Conservation (phyloP, 2,797 vertebrate genomes). For the Linurgus olivaceus region DNA sequence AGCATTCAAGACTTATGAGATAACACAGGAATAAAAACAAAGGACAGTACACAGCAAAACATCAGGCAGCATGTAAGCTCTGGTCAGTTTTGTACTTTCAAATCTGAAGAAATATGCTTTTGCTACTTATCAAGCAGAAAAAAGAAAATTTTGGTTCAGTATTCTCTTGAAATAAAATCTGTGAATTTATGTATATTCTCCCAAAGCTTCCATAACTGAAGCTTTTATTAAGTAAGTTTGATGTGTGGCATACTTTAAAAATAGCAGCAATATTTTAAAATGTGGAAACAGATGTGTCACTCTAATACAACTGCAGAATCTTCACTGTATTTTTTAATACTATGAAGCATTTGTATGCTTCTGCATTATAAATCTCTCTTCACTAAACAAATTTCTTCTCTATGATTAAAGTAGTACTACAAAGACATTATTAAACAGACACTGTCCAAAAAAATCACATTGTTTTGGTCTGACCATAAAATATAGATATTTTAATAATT, state of each 20-base stretch:
- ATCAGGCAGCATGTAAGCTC: background rate
- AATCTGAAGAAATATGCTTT: background rate
- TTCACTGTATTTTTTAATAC: conserved; percentile 2
- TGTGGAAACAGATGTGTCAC: conserved; percentile 27
- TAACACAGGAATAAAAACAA: background rate
- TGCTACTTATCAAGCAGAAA: background rate
- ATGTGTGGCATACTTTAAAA: conserved; percentile 21
- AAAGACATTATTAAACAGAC: background rate
- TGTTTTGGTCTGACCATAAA: background rate
- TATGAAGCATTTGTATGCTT: background rate
- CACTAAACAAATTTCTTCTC: background rate
- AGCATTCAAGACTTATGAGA: background rate
- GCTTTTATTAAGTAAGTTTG: conserved; percentile 38
- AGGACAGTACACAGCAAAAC: background rate
- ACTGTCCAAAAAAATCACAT: background rate
- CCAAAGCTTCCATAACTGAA: background rate
- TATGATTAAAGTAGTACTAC: background rate
- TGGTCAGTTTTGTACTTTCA: background rate
- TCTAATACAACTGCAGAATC: background rate
- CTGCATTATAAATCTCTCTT: background rate
- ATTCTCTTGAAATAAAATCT: background rate
- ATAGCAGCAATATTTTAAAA: conserved; percentile 21
- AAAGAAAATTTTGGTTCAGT: background rate
- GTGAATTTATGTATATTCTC: background rate
- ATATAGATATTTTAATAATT: background rate